These are phyloP conservation scores for Apotomis capreana DNA, from an alignment of 2,888 invertebrate genomes.

Conservation along the genomic window DNA sequence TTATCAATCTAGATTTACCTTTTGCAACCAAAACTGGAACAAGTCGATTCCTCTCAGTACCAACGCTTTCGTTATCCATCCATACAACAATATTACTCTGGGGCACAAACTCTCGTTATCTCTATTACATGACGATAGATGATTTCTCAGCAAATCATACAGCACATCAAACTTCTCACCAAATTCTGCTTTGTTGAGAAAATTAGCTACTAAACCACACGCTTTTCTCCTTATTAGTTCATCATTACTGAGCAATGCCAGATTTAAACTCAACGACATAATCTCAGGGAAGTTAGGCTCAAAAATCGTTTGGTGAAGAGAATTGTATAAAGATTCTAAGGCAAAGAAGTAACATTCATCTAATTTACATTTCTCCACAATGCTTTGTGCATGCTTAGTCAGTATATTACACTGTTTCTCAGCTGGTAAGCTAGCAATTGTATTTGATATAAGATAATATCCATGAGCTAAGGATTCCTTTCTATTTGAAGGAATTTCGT, in stretches of 20 bases:
- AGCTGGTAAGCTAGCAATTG: conserved; percentile 63
- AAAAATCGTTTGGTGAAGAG: conserved; percentile 70
- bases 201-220: conserved; percentile 80
- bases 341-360: conserved; percentile 68
- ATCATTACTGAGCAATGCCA: conserved; percentile 65
- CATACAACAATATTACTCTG: conserved; percentile 66
- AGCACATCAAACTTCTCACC: conserved; percentile 69
- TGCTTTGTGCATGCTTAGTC: conserved; percentile 56
- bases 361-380: conserved; percentile 59
- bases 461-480: conserved; percentile 61
- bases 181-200: conserved; percentile 83
- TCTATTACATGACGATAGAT: conserved; percentile 54
- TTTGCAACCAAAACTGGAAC: conserved; percentile 73
- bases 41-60: conserved; percentile 68
- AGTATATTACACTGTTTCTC: conserved; percentile 65
- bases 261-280: conserved; percentile 61
- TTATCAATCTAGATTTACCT: conserved; percentile 55
- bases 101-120: conserved; percentile 58
- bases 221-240: conserved; percentile 67
- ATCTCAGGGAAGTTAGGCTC: conserved; percentile 64
- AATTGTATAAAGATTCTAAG: conserved; percentile 79
- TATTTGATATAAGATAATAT: conserved; percentile 66
- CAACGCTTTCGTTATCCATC: conserved; percentile 73
- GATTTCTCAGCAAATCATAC: conserved; percentile 64
- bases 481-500: conserved; percentile 56